Base-by-base conservation (phyloP, 2,113 vertebrate species). In the Taurulus bubalis region DNA sequence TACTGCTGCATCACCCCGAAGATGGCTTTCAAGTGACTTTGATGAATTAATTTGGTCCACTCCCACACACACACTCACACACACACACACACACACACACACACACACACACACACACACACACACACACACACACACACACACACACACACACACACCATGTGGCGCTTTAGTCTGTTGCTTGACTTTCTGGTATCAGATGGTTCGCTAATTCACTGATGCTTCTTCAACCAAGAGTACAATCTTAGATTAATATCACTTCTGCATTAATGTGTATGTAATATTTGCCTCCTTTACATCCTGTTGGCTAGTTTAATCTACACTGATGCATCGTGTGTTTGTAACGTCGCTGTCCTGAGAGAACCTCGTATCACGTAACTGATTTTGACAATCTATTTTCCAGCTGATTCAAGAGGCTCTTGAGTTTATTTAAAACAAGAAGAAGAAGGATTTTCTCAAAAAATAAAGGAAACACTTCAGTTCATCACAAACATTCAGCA, bases 1-100 rank as follows among this genome's bases (percentile, higher is more conserved):
- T 67, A 59, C 77, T 49, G 81, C 75, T 36, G n/a, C 79, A 24
- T 60, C 75, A 85, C 77, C 82, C 55, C 82, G 22, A 84, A 89
- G 80, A 87, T 77, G 87, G 80, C 68, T 88, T 84, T 89, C 79
- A 69, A 78, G 64, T 82, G 88, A 87, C 88, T 87, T 87, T 88
- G 87, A 91, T 90, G 80, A 84, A 90, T 91, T 87, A 30, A 88
- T 91, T 77, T 83, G 85, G 71, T 79, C 55, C 82, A 83, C 82
- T 87, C 86, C 38, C 66, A 75, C 86, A 66, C 24, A 45, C 64
- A 66, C 24, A 42, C 38, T 28, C 64, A 66, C 63, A 42, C 22
- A 24, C 36, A 64, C 60, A 38, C 62, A 62, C 30, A 18, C 26
- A 34, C 16, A 36, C 34, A 38, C 60, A 63, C 60, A 63, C 60